Evolutionary conservation across 2,888 invertebrate species (phyloP).

Genomic region (Cosmopolites sordidus): DNA sequence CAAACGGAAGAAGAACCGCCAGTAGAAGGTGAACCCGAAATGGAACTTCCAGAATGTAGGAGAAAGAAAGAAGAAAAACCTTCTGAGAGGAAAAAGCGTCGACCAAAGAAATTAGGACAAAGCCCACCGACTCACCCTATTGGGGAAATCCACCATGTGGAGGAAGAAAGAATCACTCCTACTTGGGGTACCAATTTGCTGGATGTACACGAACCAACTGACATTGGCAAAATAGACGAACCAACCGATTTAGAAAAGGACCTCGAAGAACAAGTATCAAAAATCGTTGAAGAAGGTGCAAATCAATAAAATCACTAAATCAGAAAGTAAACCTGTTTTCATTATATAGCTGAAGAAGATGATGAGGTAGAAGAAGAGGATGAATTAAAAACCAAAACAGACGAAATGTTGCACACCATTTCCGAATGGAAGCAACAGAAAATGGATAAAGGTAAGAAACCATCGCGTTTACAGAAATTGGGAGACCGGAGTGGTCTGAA

Average conservation of each 20-base stretch:
- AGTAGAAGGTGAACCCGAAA: constrained; percentile 9
- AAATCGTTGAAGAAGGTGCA: neutral
- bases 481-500: constrained; percentile 11
- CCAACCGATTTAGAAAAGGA: constrained; percentile 7
- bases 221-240: constrained; percentile 19
- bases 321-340: too few relatives aligned
- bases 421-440: constrained; percentile 14
- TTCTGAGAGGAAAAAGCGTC: constrained; percentile 11
- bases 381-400: constrained; percentile 6
- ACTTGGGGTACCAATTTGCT: constrained; percentile 47
- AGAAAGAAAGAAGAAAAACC: constrained; percentile 29
- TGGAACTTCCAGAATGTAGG: constrained; percentile 10
- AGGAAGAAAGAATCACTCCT: constrained; percentile 38
- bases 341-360: neutral
- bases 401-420: constrained; percentile 16
- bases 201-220: constrained; percentile 34
- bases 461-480: constrained; percentile 9
- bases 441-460: constrained; percentile 19
- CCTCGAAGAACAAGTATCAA: constrained; percentile 13
- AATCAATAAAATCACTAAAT: too few relatives aligned
- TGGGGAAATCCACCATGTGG: constrained; percentile 28
- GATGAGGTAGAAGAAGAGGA: constrained; percentile 5
- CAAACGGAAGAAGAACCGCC: constrained; percentile 4
- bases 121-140: constrained; percentile 35
- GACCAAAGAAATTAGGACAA: constrained; percentile 30